Evolutionary conservation across 2,888 invertebrate genomes (phyloP).

Genomic region (Trissonchulus sp.): DNA sequence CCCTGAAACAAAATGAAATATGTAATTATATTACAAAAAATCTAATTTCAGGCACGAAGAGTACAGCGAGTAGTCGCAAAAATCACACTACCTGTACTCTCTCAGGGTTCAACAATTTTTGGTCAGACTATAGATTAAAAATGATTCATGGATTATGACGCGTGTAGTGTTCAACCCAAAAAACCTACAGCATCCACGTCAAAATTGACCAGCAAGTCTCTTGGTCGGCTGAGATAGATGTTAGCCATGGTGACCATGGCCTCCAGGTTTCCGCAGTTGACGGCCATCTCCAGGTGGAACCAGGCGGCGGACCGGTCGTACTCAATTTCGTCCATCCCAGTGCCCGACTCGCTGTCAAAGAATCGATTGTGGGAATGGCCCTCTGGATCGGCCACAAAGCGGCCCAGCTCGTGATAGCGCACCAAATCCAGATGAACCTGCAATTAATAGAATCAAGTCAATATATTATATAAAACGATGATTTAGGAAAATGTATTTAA

Average conservation of each 20-base stretch:
- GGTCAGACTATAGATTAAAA: conserved; percentile 2
- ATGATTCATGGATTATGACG: too few relatives aligned
- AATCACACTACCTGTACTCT: too few relatives aligned
- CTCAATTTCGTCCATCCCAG: conserved; percentile 35
- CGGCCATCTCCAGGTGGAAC: conserved; percentile 59
- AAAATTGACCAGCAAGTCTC: conserved; percentile 57
- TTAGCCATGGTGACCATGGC: conserved; percentile 57
- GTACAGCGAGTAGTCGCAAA: too few relatives aligned
- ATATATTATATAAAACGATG: neutral
- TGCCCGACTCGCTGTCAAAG: conserved; percentile 3
- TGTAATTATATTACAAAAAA: too few relatives aligned
- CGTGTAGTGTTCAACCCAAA: too few relatives aligned
- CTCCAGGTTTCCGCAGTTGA: conserved; percentile 58
- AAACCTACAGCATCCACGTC: conserved; percentile 45
- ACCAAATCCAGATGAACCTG: conserved; percentile 60
- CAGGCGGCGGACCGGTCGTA: conserved; percentile 58
- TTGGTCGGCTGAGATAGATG: conserved; percentile 56
- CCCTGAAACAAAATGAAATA: too few relatives aligned
- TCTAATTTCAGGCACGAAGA: too few relatives aligned
- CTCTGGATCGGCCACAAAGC: conserved; percentile 49
- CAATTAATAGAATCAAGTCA: too few relatives aligned
- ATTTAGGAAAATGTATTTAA: neutral
- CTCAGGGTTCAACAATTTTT: too few relatives aligned
- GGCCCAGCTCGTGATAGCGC: conserved; percentile 59
- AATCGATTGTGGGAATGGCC: neutral